Conservation (phyloP, 2,888 invertebrate species). For the Corythucha ciliata region DNA sequence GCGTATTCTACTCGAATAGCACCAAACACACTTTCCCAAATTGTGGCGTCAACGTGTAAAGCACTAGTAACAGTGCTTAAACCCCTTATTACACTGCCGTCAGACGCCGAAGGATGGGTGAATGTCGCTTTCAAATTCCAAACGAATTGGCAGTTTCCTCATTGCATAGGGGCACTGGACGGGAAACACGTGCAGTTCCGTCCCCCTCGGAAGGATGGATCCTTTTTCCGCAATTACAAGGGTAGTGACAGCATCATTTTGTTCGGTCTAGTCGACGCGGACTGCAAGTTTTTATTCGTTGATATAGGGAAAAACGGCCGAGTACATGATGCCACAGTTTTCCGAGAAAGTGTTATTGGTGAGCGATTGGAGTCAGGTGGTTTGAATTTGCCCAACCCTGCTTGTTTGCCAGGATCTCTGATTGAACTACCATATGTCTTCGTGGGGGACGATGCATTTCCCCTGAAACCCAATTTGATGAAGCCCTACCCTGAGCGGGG, state of each 20-base stretch:
- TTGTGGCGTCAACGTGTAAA: no score
- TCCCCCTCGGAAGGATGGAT: constrained; percentile 33
- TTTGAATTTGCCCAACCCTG: constrained; percentile 4
- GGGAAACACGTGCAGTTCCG: constrained; percentile 36
- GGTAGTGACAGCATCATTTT: no score
- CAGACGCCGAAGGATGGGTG: no score
- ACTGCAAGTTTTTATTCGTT: constrained; percentile 14
- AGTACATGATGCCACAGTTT: constrained; percentile 1
- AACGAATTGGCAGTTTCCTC: constrained; percentile 37
- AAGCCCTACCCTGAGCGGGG: constrained; percentile 20
- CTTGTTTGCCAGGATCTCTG: background rate
- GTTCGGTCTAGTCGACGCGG: no score
- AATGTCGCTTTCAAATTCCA: no score
- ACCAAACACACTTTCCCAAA: no score
- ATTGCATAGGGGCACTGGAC: constrained; percentile 34
- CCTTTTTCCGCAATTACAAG: constrained; percentile 36
- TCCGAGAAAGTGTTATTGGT: background rate
- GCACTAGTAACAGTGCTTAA: no score
- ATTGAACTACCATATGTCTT: constrained; percentile 20
- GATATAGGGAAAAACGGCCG: constrained; percentile 18
- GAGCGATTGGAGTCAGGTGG: background rate
- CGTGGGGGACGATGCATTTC: constrained; percentile 34
- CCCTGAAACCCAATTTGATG: constrained; percentile 30
- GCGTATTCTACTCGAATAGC: no score
- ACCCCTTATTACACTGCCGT: no score